Conservation (phyloP, 2,888 invertebrate species). For the Caradrina clavipalpis region DNA sequence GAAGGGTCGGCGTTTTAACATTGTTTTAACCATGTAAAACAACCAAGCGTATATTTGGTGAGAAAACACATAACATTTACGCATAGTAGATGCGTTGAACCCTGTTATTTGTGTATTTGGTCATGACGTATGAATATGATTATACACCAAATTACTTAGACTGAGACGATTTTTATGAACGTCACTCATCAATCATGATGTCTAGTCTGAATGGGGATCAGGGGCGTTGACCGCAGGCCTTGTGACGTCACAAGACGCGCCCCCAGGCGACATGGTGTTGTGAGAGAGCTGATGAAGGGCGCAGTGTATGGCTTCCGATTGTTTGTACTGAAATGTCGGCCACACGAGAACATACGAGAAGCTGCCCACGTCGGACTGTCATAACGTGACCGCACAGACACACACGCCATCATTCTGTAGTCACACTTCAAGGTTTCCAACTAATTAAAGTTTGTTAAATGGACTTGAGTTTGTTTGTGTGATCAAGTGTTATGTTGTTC, state of each 20-base stretch:
- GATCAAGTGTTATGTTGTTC: not conserved
- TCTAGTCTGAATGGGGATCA: constrained; percentile 29
- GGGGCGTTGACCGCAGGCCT: constrained; percentile 57
- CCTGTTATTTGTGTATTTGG: constrained; percentile 6
- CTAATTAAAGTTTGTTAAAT: not conserved
- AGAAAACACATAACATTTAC: not conserved
- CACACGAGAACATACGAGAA: constrained; percentile 33
- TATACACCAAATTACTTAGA: constrained; percentile 23
- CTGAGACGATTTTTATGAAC: constrained; percentile 31
- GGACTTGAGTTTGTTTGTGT: no score
- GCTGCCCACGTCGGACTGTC: constrained; percentile 19
- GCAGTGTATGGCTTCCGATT: constrained; percentile 66
- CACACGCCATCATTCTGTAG: not conserved
- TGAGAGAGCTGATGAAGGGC: constrained; percentile 54
- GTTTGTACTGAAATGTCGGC: constrained; percentile 43
- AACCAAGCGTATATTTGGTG: not conserved
- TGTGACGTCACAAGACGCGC: constrained; percentile 63
- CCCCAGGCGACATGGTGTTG: constrained; percentile 43
- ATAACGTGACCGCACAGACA: constrained; percentile 12
- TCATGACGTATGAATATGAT: not conserved
- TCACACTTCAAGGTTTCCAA: constrained; percentile 2
- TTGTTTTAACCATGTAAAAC: constrained; percentile 17
- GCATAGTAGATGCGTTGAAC: not conserved
- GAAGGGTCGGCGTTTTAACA: constrained; percentile 9
- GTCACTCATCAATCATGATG: constrained; percentile 25